Conservation (phyloP, 2,797 vertebrate species). For the Spheniscus humboldti region DNA sequence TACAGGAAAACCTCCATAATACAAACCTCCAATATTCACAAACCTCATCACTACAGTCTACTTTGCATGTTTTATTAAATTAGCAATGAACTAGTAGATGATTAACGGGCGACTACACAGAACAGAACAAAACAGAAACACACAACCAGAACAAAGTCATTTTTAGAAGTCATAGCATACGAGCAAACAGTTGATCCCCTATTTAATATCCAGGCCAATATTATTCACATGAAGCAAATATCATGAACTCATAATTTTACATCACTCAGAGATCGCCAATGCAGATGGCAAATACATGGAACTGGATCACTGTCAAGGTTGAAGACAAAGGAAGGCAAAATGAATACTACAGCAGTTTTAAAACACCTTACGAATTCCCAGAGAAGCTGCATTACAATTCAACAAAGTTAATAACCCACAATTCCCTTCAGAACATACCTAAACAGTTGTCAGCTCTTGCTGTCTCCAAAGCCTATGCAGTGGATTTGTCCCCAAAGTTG, state of each 20-base stretch:
- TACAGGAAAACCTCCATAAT: background rate
- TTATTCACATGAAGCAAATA: background rate
- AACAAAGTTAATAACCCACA: constrained; percentile 42
- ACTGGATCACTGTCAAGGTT: constrained; percentile 16
- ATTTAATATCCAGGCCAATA: background rate
- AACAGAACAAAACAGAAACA: background rate
- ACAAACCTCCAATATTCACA: background rate
- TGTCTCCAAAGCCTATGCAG: constrained; percentile 55
- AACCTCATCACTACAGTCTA: background rate
- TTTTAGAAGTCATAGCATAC: background rate
- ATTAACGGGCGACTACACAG: background rate
- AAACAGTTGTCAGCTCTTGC: constrained; percentile 57
- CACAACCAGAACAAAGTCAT: background rate
- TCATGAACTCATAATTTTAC: background rate
- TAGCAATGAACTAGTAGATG: background rate
- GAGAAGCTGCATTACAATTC: constrained; percentile 45
- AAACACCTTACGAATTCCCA: constrained; percentile 18
- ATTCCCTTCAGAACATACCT: constrained; percentile 50
- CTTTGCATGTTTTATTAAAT: background rate
- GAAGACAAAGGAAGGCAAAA: constrained; percentile 50
- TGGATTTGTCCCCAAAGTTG: constrained; percentile 49
- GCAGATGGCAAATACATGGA: constrained; percentile 22
- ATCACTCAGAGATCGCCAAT: background rate
- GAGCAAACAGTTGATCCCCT: background rate
- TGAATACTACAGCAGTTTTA: constrained; percentile 3